Evolutionary conservation across 2,888 invertebrate genomes (phyloP), one percentile per base, ranked within the genome.

Genomic region (Eudemis profundana): DNA sequence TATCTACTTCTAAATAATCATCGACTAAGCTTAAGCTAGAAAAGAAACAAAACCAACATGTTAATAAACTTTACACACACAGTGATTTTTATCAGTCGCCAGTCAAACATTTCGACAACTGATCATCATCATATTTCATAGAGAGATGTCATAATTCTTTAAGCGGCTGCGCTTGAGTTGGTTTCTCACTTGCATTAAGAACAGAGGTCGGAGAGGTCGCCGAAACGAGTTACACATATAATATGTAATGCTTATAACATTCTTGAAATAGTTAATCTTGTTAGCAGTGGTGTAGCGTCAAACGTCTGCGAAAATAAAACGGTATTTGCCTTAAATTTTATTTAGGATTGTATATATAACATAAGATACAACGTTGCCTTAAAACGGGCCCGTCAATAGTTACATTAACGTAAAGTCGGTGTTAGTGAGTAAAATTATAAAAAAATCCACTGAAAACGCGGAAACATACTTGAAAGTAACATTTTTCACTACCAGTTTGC

Each of bases 101-200:
- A 60, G 60, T 15, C 40, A 60, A 47, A 65, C 46, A 65, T 65
- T 60, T 60, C 53, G 65, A 65, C 59, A 60, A n/a, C 51, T 53
- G 29, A 59, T 65, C 59, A 64, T 63, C 56, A 64, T 64, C 57
- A 65, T 53, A 47, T 60, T 60, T 65, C 53, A 65, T 59, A 38
- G n/a, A 2, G 59, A 59, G 51, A 59, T 53, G 57, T 46, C 57
- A 64, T 64, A 51, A 51, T 64, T 64, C 44, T 56, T 63, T 49
- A 57, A 49, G 27, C 33, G 42, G 29, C 40, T 42, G 42, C 56
- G 63, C 63, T 14, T 27, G 64, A 51, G 59, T 59, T 15, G 36
- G 51, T 51, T 64, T 53, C 51, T 53, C 40, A 60, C 44, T 59
- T 46, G 51, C 59, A 59, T 59, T 59, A 53, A 29, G 59, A 59